Conservation (phyloP, 2,113 vertebrate genomes). For the Polyodon spathula region DNA sequence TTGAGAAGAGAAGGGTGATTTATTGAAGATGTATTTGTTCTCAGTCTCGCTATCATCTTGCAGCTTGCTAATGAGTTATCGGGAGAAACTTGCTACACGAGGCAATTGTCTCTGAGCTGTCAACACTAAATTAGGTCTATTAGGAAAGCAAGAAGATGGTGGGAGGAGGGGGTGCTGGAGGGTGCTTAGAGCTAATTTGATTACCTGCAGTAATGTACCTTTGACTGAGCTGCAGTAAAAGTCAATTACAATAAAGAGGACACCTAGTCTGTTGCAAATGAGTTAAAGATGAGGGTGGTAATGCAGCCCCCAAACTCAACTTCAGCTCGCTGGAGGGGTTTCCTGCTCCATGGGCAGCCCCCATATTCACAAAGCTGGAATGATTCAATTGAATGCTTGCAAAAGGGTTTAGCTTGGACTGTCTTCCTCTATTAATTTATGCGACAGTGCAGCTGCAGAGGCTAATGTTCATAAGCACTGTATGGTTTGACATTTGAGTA, state of each 20-base stretch:
- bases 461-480: too few relatives aligned
- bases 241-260: conserved; percentile 3
- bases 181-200: conserved; percentile 1
- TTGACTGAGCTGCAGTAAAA: background rate
- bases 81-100: conserved; percentile 7
- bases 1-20: conserved; percentile 3
- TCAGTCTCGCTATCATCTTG: conserved; percentile 8
- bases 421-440: background rate
- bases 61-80: conserved; percentile 13
- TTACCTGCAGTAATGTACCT: conserved; percentile 5
- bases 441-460: too few relatives aligned
- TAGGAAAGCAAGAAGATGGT: background rate
- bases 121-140: conserved; percentile 13
- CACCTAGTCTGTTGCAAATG: background rate
- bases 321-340: too few relatives aligned
- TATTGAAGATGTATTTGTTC: conserved; percentile 5
- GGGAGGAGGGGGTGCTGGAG: background rate
- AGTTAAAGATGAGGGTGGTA: background rate
- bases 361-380: too few relatives aligned
- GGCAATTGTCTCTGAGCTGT: conserved; percentile 15
- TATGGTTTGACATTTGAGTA: too few relatives aligned
- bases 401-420: too few relatives aligned
- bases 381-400: too few relatives aligned
- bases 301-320: too few relatives aligned
- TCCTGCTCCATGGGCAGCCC: too few relatives aligned